Evolutionary conservation across 1,140 invertebrate genomes (phyloP).

Genomic region (Agrypnia vestita): DNA sequence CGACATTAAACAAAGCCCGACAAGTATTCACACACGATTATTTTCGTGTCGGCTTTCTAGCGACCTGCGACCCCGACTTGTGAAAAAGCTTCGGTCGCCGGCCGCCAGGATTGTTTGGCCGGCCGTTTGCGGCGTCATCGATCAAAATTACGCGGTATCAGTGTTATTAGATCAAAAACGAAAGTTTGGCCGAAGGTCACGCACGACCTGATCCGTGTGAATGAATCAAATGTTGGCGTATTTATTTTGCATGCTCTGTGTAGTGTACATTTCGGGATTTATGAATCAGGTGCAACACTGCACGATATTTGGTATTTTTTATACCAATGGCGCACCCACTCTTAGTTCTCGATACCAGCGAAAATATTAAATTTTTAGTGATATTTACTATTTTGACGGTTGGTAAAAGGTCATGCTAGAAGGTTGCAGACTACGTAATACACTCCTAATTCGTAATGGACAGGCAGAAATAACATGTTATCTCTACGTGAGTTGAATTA

Average conservation of each 20-base stretch:
- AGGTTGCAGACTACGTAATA: too few relatives aligned
- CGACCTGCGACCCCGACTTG: slow-evolving; percentile 37
- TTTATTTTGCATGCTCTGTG: slow-evolving; percentile 8
- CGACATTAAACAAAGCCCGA: slow-evolving; percentile 21
- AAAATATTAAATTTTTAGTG: too few relatives aligned
- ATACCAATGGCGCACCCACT: background rate
- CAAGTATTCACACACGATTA: slow-evolving; percentile 44
- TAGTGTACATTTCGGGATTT: background rate
- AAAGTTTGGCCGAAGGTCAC: slow-evolving; percentile 40
- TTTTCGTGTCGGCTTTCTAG: slow-evolving; percentile 45
- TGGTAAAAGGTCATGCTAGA: too few relatives aligned
- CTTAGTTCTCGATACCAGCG: too few relatives aligned
- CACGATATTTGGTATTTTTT: background rate
- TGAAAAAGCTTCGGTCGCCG: slow-evolving; percentile 34
- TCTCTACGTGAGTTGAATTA: too few relatives aligned
- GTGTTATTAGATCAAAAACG: slow-evolving; percentile 47
- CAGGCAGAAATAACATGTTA: too few relatives aligned
- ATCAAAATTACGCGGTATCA: slow-evolving; percentile 50
- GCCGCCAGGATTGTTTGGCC: slow-evolving; percentile 25
- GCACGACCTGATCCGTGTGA: slow-evolving; percentile 27
- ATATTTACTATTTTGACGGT: too few relatives aligned
- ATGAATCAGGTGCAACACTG: slow-evolving; percentile 18
- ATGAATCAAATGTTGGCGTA: slow-evolving; percentile 6
- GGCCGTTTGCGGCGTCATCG: slow-evolving; percentile 38
- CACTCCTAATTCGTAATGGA: background rate